Evolutionary conservation across 35 echinoderm and acorn worm species (phyloP).

Genomic region (Nesometra sesokonis): DNA sequence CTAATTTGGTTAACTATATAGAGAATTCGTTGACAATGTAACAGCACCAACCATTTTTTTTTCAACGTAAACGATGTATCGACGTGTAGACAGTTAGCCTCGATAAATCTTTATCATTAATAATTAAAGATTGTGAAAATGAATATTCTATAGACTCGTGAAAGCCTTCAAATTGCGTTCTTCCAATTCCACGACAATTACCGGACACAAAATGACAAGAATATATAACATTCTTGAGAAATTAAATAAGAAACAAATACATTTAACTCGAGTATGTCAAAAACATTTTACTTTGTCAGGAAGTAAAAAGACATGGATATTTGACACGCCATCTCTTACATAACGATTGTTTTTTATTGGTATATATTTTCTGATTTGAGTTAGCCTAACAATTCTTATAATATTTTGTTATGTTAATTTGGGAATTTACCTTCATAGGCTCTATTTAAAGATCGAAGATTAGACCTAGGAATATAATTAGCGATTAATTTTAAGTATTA

Average conservation of each 20-base stretch:
- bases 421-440: too few relatives aligned
- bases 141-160: background rate
- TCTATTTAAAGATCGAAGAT: too few relatives aligned
- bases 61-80: background rate
- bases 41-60: too few relatives aligned
- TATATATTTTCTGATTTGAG: too few relatives aligned
- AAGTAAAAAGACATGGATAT: background rate
- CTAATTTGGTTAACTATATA: too few relatives aligned
- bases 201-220: background rate
- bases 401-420: background rate
- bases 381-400: background rate
- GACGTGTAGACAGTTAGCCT: background rate
- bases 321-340: background rate
- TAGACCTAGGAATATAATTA: background rate
- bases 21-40: too few relatives aligned
- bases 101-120: background rate
- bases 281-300: background rate
- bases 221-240: background rate
- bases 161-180: background rate
- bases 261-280: background rate
- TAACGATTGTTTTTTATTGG: too few relatives aligned
- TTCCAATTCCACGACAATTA: background rate
- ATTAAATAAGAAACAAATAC: background rate
- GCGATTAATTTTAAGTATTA: background rate
- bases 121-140: background rate